Evolutionary conservation across 2,113 vertebrate species (phyloP).

Genomic region (Talpa occidentalis): DNA sequence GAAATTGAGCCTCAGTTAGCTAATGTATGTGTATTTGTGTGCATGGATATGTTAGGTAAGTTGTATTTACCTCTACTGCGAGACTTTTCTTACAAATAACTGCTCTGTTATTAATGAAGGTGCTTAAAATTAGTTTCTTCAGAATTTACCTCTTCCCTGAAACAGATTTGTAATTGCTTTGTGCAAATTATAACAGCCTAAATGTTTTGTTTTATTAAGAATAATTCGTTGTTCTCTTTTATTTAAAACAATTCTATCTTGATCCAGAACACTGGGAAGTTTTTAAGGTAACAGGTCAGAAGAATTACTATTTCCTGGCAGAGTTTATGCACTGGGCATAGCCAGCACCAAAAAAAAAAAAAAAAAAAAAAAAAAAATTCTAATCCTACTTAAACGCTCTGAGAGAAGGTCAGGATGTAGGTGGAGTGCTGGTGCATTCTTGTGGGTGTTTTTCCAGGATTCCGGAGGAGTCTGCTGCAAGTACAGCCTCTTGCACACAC

Average conservation of each 20-base stretch:
- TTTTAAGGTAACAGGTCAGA: background rate
- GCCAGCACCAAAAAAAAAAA: background rate
- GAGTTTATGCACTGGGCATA: background rate
- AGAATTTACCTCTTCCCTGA: background rate
- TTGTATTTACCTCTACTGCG: background rate
- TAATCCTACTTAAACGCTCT: background rate
- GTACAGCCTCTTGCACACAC: background rate
- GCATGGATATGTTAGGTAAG: background rate
- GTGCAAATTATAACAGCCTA: background rate
- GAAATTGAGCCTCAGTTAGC: background rate
- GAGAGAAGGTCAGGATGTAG: background rate
- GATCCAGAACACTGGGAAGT: background rate
- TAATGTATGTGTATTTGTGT: background rate
- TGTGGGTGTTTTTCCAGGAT: background rate
- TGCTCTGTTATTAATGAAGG: background rate
- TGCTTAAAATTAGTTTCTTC: background rate
- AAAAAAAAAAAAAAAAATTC: background rate
- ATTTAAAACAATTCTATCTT: background rate
- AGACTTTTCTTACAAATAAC: background rate
- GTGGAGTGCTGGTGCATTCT: background rate
- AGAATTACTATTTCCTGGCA: background rate
- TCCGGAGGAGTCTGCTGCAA: background rate
- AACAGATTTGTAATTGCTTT: background rate
- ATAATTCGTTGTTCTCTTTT: background rate
- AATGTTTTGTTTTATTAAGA: constrained; percentile 17